Percentiles rank a stretch among this genome's conserved stretches.
Conservation (phyloP, 1,140 invertebrate genomes). For the Aphelenchoides fujianensis region DNA sequence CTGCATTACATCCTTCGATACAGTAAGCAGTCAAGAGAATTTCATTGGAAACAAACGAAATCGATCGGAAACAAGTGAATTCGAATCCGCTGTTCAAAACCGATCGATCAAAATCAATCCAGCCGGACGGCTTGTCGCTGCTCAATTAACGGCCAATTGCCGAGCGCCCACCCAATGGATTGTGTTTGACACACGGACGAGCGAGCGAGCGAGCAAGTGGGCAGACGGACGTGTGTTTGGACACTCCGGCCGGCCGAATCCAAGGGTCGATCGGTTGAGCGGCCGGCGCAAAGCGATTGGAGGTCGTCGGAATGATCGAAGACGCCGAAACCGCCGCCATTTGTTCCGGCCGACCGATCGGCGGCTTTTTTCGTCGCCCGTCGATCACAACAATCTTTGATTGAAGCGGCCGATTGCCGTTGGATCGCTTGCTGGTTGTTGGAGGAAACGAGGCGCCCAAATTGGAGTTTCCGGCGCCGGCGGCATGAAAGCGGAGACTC, state of each 20-base stretch:
- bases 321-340: not conserved
- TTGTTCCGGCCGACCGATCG: not conserved
- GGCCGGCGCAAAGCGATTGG: no score
- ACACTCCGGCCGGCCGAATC: not conserved
- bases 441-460: not conserved
- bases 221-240: not conserved
- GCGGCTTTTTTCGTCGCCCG: not conserved
- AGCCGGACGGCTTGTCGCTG: not conserved
- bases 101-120: not conserved
- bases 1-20: no score
- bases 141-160: not conserved
- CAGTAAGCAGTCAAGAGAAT: no score
- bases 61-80: not conserved
- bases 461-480: not conserved
- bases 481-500: not conserved
- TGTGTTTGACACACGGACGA: not conserved
- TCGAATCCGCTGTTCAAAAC: not conserved
- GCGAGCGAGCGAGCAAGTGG: not conserved
- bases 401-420: not conserved
- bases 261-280: no score
- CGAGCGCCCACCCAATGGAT: not conserved
- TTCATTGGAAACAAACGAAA: no score
- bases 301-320: conserved; percentile 5
- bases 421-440: no score
- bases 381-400: not conserved